Conservation (phyloP, 1,140 invertebrate species). For the Neelides sp. region DNA sequence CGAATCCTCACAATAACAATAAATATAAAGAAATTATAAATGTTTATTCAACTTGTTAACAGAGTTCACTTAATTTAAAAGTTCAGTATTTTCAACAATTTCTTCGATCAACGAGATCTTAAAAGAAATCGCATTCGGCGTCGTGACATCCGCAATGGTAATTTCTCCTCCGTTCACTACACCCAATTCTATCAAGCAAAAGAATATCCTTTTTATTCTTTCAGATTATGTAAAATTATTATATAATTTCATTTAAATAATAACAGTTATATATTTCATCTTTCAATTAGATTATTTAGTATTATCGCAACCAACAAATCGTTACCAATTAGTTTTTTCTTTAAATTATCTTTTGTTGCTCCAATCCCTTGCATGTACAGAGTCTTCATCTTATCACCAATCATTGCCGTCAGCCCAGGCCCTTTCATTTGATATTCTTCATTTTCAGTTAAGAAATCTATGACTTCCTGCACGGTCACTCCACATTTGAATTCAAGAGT, state of each 20-base stretch:
- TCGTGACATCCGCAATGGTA: conserved; percentile 78
- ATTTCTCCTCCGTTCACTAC: conserved; percentile 67
- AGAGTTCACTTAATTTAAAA: too few relatives aligned
- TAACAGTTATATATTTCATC: not conserved
- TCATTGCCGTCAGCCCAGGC: conserved; percentile 65
- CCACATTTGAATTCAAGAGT: conserved; percentile 10
- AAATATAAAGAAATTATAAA: too few relatives aligned
- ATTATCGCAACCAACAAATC: too few relatives aligned
- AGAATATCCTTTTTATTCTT: not conserved
- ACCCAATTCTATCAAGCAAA: conserved; percentile 55
- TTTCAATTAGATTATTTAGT: not conserved
- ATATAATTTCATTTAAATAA: not conserved
- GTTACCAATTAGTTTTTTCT: conserved; percentile 57
- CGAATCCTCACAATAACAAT: too few relatives aligned
- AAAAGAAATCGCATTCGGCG: conserved; percentile 59
- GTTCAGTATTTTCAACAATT: not conserved
- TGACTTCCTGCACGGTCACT: conserved; percentile 57
- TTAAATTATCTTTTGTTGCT: conserved; percentile 65
- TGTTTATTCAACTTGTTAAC: too few relatives aligned
- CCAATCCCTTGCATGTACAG: conserved; percentile 81
- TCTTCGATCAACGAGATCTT: conserved; percentile 32
- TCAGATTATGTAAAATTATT: not conserved
- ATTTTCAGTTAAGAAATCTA: conserved; percentile 62
- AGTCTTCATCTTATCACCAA: conserved; percentile 75
- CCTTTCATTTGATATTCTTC: conserved; percentile 69